Evolutionary conservation across 2,797 vertebrate genomes (phyloP).

Genomic region (Microctenopoma lineatum): DNA sequence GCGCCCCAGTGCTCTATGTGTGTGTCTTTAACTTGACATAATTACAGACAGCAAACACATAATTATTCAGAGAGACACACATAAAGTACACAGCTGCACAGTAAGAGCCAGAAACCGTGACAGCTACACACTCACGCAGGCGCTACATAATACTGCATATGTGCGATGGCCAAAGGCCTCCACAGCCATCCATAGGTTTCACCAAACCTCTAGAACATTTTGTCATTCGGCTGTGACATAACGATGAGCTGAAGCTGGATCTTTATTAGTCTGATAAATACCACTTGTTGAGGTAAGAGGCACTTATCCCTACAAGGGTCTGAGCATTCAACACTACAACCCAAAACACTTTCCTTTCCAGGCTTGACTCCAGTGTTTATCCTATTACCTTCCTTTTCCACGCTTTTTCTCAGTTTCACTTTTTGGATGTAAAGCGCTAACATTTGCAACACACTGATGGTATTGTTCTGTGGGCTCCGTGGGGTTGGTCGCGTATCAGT

Average conservation of each 20-base stretch:
- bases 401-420: slow-evolving; percentile 25
- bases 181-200: slow-evolving; percentile 21
- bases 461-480: slow-evolving; percentile 61
- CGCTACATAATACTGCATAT: not conserved
- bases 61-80: slow-evolving; percentile 7
- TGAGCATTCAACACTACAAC: slow-evolving; percentile 42
- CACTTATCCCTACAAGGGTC: slow-evolving; percentile 50
- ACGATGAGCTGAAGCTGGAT: slow-evolving; percentile 43
- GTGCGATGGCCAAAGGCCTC: not conserved
- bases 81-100: not conserved
- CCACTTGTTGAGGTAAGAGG: slow-evolving; percentile 49
- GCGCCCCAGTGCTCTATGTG: not conserved
- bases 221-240: slow-evolving; percentile 35
- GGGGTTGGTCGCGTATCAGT: slow-evolving; percentile 36
- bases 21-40: slow-evolving; percentile 3
- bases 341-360: slow-evolving; percentile 62
- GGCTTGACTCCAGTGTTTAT: slow-evolving; percentile 58
- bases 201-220: slow-evolving; percentile 47
- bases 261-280: slow-evolving; percentile 53
- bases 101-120: slow-evolving; percentile 8
- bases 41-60: slow-evolving; percentile 31
- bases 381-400: slow-evolving; percentile 63
- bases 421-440: slow-evolving; percentile 54
- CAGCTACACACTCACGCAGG: not conserved
- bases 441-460: slow-evolving; percentile 65